Conservation (phyloP, 2,888 invertebrate species). For the Thereva unica region DNA sequence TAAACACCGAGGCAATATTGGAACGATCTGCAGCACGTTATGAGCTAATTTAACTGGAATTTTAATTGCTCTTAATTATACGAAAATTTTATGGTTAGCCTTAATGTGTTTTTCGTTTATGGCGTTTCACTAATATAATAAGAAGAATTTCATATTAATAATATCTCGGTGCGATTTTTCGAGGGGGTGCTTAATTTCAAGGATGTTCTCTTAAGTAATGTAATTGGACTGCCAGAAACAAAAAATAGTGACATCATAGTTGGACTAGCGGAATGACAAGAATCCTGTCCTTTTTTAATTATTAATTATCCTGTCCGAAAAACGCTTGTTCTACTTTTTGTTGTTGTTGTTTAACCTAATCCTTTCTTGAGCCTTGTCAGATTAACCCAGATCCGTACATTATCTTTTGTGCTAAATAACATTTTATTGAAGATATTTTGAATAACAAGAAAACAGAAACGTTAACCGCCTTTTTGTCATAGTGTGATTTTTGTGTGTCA, state of each 20-base stretch:
- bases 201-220: not conserved
- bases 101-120: constrained; percentile 32
- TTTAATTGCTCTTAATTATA: constrained; percentile 42
- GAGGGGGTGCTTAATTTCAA: not conserved
- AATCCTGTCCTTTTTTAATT: too few relatives aligned
- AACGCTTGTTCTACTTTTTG: too few relatives aligned
- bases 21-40: constrained; percentile 26
- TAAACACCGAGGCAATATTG: constrained; percentile 12
- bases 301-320: too few relatives aligned
- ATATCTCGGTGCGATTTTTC: constrained; percentile 1
- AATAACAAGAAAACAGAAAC: too few relatives aligned
- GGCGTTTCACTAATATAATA: constrained; percentile 10
- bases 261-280: too few relatives aligned
- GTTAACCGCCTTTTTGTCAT: not conserved
- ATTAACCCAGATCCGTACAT: too few relatives aligned
- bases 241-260: too few relatives aligned
- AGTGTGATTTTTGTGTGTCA: constrained; percentile 9
- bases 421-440: too few relatives aligned
- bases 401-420: too few relatives aligned
- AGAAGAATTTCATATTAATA: constrained; percentile 11
- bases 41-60: constrained; percentile 42
- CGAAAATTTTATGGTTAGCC: constrained; percentile 32
- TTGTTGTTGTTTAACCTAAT: too few relatives aligned
- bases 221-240: not conserved
- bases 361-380: too few relatives aligned